Base-by-base conservation (phyloP, 2,888 invertebrate genomes). In the Brachylomia viminalis region DNA sequence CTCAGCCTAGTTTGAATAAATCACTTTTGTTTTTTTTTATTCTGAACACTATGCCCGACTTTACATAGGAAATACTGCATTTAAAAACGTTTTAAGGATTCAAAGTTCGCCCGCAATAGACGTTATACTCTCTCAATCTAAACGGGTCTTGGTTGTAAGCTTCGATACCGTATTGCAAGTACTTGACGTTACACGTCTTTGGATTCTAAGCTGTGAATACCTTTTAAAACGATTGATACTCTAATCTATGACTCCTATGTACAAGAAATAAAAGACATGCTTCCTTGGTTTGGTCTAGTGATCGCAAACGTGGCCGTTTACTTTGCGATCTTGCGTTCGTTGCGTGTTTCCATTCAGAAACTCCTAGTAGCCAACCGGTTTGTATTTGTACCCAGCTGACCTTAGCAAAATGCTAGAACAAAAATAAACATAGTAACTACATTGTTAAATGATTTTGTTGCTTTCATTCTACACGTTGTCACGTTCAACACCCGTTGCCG, bases 371-470 rank as follows among this genome's bases (percentile, higher is more conserved):
- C 2, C 11, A n/a, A 20, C 3, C 4, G 3, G 13, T 42, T 13
- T n/a, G 5, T 8, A 8, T 67, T 33, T 11, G 6, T 17, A 11
- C 13, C n/a, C 5, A 52, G 47, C 58, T 61, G 72, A 61, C 72
- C 77, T 72, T 0, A 54, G 15, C 10, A 56, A 79, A 58, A 52
- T 42, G 13, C 13, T 33, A 23, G n/a, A 54, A 56, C 23, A 27
- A 73, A 64, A 33, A 56, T 42, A 74, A 74, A 80, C 62, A 61
- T 8, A n/a, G 59, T 49, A 8, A 72, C 61, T 47, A 80, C 73
- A 64, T 49, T 80, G 62, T 74, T 45, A 56, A 64, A 77, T 52
- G 49, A 75, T 64, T 74, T 77, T 64, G 75, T 74, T 15, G 42
- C 49, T 56, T 81, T 52, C 5, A 75, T 64, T 64, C 15, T 15